These are phyloP conservation scores for Tiliacea citrago DNA, from an alignment of 2,888 invertebrate genomes.

Conservation along the genomic window DNA sequence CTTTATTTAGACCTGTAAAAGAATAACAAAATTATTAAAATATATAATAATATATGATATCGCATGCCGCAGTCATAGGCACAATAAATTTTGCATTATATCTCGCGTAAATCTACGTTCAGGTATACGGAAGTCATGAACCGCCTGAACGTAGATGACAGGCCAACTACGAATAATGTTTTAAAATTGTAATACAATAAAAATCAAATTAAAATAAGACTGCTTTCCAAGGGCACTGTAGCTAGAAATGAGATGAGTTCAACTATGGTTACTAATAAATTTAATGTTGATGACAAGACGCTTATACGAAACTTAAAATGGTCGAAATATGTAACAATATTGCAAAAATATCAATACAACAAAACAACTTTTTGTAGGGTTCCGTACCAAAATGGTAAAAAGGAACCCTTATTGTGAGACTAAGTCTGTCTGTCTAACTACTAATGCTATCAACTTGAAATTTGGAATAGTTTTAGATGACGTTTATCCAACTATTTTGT, in stretches of 20 bases:
- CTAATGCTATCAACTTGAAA: no score
- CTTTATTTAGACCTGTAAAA: constrained; percentile 66
- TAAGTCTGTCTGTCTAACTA: no score
- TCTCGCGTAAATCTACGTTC: not conserved
- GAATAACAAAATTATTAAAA: constrained; percentile 18
- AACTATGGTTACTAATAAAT: not conserved
- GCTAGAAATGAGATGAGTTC: not conserved
- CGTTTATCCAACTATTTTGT: no score
- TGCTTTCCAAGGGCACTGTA: not conserved
- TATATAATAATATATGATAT: not conserved
- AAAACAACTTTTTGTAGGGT: no score
- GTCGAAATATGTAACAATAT: not conserved
- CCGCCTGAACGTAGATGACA: no score
- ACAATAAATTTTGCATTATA: not conserved
- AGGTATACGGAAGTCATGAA: not conserved
- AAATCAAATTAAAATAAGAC: no score
- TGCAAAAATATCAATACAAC: no score
- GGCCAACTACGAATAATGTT: not conserved
- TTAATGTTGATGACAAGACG: not conserved
- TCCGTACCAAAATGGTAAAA: no score
- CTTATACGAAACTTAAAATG: not conserved
- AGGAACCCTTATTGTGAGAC: no score
- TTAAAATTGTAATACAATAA: not conserved
- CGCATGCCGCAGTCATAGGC: not conserved
- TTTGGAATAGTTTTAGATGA: no score